Evolutionary conservation across 1,140 invertebrate genomes (phyloP).

Genomic region (Ostrea edulis): DNA sequence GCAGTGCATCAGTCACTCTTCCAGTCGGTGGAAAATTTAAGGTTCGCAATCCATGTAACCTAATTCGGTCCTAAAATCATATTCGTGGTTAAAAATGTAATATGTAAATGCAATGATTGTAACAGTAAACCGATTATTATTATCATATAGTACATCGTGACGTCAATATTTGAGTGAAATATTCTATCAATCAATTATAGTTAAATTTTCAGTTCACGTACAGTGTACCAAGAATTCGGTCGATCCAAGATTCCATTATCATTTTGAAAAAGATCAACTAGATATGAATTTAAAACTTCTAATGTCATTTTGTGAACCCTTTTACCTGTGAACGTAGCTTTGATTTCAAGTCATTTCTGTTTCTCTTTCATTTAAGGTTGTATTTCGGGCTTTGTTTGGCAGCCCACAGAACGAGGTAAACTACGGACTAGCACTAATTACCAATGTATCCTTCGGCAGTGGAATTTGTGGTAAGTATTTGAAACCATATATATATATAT

Average conservation of each 20-base stretch:
- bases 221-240: neutral
- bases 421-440: neutral
- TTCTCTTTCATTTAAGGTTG: neutral
- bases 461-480: neutral
- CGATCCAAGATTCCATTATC: no score
- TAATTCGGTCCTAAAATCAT: no score
- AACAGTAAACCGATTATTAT: no score
- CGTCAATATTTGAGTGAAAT: no score
- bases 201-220: neutral
- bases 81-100: no score
- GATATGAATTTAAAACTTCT: neutral
- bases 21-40: neutral
- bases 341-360: neutral
- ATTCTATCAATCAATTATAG: no score
- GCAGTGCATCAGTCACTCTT: neutral
- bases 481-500: neutral
- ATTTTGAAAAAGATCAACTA: neutral
- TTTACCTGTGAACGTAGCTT: neutral
- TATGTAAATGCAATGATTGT: no score
- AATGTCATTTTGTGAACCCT: neutral
- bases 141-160: no score
- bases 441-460: neutral
- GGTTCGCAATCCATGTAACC: neutral
- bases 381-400: neutral
- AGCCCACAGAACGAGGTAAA: neutral